Base-by-base conservation (phyloP, 2,888 invertebrate species). In the Trichogramma evanescens region DNA sequence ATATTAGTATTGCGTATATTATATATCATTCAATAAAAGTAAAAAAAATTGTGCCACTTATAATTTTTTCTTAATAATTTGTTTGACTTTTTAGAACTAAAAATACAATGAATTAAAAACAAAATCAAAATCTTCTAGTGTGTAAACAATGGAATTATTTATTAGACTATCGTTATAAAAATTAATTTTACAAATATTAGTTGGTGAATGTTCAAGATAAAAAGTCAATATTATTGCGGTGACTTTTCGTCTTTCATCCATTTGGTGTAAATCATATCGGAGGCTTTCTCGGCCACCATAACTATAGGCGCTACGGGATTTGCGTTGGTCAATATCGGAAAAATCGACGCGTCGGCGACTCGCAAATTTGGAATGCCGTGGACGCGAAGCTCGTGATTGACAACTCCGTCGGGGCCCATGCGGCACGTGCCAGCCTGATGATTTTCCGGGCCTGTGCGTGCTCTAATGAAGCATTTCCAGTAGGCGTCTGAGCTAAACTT, bases 241-340 rank as follows among this genome's bases (percentile, higher is more conserved):
- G 26, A 26, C 26, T 26, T 26, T 26, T 26, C 26, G 26, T 26
- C 26, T 26, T n/a, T 13, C 42, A 40, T 50, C 84, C 84, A 86
- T 55, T 78, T 76, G 45, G 72, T 71, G 66, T 81, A 83, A 55
- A 88, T 83, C 74, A 86, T 79, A 71, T 86, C 87, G 0, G 87
- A 82, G 4, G 82, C 87, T 68, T 87, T 89, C 75, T 89, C 89
- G 0, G 85, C 89, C 42, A 88, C 83, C 88, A 88, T 88, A 48
- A 87, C 83, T 1, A 86, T 84, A 4, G 86, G 84, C 0, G 86
- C 87, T 57, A 84, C 84, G 0, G 87, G 87, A 73, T 89, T 87
- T 0, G 85, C 83, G 6, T 84, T 84, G 50, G 85, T 81, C 6
- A 87, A 82, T 55, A 81, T 78, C 1, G 89, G 88, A 72, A 89